phyloP scores from a whole-genome alignment of 2,888 invertebrate genomes.

The Aphelenchoides bicaudatus region DNA sequence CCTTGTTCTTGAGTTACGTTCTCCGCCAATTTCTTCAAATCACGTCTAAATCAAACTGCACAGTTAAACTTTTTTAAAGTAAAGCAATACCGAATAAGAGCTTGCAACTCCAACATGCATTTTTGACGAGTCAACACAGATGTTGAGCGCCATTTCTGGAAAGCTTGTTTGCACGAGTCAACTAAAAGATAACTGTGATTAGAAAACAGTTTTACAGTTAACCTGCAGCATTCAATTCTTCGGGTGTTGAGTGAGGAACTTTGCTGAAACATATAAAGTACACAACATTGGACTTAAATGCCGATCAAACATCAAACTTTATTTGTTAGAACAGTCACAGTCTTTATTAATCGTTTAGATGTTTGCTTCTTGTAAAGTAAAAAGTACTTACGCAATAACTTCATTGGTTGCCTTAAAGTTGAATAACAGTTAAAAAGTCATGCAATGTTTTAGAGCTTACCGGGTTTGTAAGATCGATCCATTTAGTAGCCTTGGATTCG shows the following conservation, averaged over 20 bases:
- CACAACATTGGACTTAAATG: too few species aligned
- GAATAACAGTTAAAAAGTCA: conserved; percentile 21
- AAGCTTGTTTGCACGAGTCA: conserved; percentile 77
- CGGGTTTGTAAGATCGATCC: conserved; percentile 92
- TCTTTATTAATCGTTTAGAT: too few species aligned
- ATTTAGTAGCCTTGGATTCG: conserved; percentile 86
- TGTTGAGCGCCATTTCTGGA: conserved; percentile 79
- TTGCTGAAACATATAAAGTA: too few species aligned
- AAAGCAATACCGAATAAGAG: conserved; percentile 80
- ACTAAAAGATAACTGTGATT: too few species aligned
- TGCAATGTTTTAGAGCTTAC: conserved; percentile 61
- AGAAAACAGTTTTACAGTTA: too few species aligned
- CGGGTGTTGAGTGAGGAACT: conserved; percentile 83
- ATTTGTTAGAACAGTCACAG: too few species aligned
- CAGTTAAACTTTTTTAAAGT: too few species aligned
- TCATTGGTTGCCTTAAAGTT: conserved; percentile 64
- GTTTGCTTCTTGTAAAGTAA: too few species aligned
- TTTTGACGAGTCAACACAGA: conserved; percentile 88
- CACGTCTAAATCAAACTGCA: too few species aligned
- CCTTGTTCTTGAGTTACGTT: conserved; percentile 94
- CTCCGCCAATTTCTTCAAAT: conserved; percentile 82
- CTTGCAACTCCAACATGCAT: conserved; percentile 81
- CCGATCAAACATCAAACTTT: too few species aligned
- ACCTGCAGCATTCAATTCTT: conserved; percentile 84
- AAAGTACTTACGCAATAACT: too few species aligned